Evolutionary conservation across 2,888 invertebrate genomes (phyloP).

Genomic region (Amblyteles armatorius): DNA sequence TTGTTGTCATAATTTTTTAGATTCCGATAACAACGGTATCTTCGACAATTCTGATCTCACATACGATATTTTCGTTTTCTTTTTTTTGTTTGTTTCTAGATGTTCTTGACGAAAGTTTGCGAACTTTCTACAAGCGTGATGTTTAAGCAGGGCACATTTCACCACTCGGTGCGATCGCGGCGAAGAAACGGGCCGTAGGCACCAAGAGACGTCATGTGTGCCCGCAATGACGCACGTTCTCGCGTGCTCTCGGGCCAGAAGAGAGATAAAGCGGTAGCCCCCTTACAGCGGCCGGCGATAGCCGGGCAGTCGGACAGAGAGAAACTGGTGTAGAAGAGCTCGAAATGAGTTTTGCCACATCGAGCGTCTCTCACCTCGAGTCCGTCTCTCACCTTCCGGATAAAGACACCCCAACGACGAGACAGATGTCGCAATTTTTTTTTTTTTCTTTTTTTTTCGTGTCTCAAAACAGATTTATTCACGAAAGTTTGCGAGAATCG

Average conservation of each 20-base stretch:
- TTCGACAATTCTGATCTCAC: too few species aligned
- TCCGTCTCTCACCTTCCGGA: slow-evolving; percentile 29
- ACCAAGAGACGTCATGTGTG: slow-evolving; percentile 68
- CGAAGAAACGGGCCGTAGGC: slow-evolving; percentile 53
- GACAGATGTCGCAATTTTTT: neutral
- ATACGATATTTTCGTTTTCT: neutral
- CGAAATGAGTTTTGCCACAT: slow-evolving; percentile 15
- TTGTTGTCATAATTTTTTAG: too few species aligned
- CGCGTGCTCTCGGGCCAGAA: slow-evolving; percentile 60
- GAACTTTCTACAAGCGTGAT: slow-evolving; percentile 12
- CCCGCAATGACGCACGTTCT: slow-evolving; percentile 69
- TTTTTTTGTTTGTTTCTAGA: neutral
- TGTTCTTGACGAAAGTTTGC: neutral
- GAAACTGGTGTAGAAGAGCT: slow-evolving; percentile 1
- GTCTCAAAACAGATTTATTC: neutral
- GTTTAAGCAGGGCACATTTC: slow-evolving; percentile 50
- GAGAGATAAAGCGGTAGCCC: slow-evolving; percentile 65
- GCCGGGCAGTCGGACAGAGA: slow-evolving; percentile 16
- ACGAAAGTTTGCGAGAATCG: neutral
- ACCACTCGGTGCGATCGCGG: slow-evolving; percentile 40
- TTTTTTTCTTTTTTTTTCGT: neutral
- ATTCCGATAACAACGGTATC: too few species aligned
- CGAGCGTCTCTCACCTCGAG: slow-evolving; percentile 19
- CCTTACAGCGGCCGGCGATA: slow-evolving; percentile 49
- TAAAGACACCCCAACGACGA: slow-evolving; percentile 13